Evolutionary conservation across 2,888 invertebrate genomes (phyloP).

Genomic region (Tupiocoris notatus): DNA sequence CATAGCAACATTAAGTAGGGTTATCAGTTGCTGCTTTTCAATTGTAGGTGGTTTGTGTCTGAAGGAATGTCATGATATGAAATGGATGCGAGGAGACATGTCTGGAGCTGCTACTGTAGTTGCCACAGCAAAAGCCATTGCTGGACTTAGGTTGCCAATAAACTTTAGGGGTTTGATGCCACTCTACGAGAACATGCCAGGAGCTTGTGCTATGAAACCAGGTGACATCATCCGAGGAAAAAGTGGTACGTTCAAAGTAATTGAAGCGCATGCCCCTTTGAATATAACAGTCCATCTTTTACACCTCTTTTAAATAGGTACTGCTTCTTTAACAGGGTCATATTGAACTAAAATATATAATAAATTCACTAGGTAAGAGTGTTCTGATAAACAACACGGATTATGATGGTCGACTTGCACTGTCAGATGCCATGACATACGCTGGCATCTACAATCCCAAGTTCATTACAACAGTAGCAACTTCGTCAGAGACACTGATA

Average conservation of each 20-base stretch:
- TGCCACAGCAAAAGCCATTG: conserved; percentile 45
- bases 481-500: conserved; percentile 65
- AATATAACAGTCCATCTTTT: too few species aligned
- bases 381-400: conserved; percentile 75
- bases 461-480: conserved; percentile 74
- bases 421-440: conserved; percentile 79
- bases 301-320: too few species aligned
- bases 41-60: conserved; percentile 74
- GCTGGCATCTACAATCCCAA: conserved; percentile 72
- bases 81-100: conserved; percentile 79
- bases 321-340: too few species aligned
- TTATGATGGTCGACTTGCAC: conserved; percentile 72
- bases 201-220: conserved; percentile 73
- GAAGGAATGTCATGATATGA: conserved; percentile 63
- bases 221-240: conserved; percentile 74
- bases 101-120: conserved; percentile 61
- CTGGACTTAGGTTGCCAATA: conserved; percentile 47
- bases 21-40: not conserved
- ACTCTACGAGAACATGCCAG: conserved; percentile 77
- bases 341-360: too few species aligned
- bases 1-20: not conserved
- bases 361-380: conserved; percentile 64
- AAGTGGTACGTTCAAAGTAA: conserved; percentile 68
- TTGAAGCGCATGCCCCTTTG: too few species aligned
- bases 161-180: conserved; percentile 66